Base-by-base conservation (phyloP, 30 jellyfish, hydroid and myxozoan genomes). In the Chrysaora quinquecirrha region DNA sequence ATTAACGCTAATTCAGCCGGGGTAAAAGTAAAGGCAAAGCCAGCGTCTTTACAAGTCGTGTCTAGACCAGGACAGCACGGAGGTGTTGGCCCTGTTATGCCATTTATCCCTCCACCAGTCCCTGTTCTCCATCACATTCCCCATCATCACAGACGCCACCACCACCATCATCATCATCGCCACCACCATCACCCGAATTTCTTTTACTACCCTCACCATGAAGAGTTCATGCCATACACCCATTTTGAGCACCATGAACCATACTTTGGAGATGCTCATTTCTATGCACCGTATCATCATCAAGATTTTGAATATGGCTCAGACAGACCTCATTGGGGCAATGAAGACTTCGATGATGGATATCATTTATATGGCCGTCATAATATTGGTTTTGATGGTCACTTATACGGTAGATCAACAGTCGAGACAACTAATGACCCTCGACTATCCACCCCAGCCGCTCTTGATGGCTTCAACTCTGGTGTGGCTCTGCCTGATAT, bases 1-100 rank as follows among this genome's bases (percentile, higher is more conserved):
- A 91, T 85, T 29, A 91, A 91, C 34, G 98, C 98, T 14, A 91
- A 91, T 69, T 91, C 98, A n/a, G 96, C 98, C 20, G 98, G 98
- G 24, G 98, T 91, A 2, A 91, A 91, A 67, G 98, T 85, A 29
- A 91, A 91, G 67, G 96, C 98, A 1, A 91, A 91, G 50, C 98
- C 98, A 21, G 98, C 96, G 9, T 91, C 98, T 28, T 82, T 91
- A 32, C 98, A 91, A 74, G 98, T 91, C 34, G 96, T 85, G 24
- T 91, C 98, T 71, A 75, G 96, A 61, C 96, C 96, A 25, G 98
- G 98, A 21, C 81, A 90, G 56, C 95, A 74, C 54, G 86, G 73
- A n/a, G 79, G 65, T 20, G 71, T 46, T 47, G 72, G 80, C 18
- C 90, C 94, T 0, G 70, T 68, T 70, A 54, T 71, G 79, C 88